Evolutionary conservation across 1,140 invertebrate species (phyloP).

Genomic region (Drosophila sulfurigaster): DNA sequence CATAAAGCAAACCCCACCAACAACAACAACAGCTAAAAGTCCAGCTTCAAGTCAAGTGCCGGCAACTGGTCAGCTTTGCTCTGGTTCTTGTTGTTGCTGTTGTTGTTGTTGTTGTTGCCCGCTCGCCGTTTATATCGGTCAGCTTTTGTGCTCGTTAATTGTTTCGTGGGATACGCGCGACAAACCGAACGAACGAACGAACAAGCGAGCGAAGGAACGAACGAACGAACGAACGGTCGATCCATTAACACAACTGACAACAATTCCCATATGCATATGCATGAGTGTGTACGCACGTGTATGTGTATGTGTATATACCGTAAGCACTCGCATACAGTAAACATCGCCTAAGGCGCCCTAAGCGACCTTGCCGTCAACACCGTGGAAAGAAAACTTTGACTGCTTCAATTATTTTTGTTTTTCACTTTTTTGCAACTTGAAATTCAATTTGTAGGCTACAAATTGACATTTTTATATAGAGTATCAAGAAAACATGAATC

Average conservation of each 20-base stretch:
- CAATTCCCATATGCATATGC: constrained; percentile 37
- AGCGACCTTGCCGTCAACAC: too few species aligned
- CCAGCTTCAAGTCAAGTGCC: constrained; percentile 44
- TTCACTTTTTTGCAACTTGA: too few species aligned
- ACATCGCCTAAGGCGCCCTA: too few species aligned
- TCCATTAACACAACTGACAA: background rate
- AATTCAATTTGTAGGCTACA: too few species aligned
- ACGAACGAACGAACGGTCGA: constrained; percentile 6
- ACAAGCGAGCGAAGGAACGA: constrained; percentile 16
- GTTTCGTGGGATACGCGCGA: constrained; percentile 70
- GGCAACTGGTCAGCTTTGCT: constrained; percentile 40
- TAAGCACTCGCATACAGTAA: background rate
- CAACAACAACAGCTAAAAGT: constrained; percentile 32
- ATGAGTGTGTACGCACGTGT: background rate
- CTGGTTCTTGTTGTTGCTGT: constrained; percentile 22
- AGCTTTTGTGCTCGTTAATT: constrained; percentile 67
- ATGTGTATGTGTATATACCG: background rate
- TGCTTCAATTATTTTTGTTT: too few species aligned
- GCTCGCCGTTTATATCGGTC: constrained; percentile 53
- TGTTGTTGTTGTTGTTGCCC: constrained; percentile 5
- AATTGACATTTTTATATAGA: too few species aligned
- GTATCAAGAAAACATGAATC: too few species aligned
- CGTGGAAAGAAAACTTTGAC: too few species aligned
- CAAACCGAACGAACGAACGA: constrained; percentile 21
- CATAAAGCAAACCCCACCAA: constrained; percentile 51